Evolutionary conservation across 1,140 invertebrate genomes (phyloP).

Genomic region (Drosophila biarmipes): DNA sequence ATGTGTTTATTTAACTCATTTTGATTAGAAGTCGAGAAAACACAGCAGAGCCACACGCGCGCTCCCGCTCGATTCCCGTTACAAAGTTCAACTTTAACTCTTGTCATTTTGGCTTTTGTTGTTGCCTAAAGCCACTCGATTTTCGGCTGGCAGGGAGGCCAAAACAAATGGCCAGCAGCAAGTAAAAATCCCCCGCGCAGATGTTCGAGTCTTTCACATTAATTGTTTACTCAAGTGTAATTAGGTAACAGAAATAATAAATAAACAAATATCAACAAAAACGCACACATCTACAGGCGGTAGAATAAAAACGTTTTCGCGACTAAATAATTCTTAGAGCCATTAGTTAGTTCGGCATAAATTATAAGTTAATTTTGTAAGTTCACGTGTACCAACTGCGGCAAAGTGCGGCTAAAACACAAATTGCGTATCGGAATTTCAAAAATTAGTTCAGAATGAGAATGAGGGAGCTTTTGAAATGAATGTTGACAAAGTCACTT

Average conservation of each 20-base stretch:
- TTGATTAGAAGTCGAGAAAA: slow-evolving; percentile 76
- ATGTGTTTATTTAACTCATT: slow-evolving; percentile 83
- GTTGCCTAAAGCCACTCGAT: background rate
- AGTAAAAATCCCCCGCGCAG: slow-evolving; percentile 34
- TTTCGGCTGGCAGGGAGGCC: background rate
- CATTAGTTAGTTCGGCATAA: slow-evolving; percentile 21
- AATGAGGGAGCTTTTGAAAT: background rate
- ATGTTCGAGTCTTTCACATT: slow-evolving; percentile 33
- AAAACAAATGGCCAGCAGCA: slow-evolving; percentile 1
- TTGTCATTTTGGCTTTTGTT: slow-evolving; percentile 2
- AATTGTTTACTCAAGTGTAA: slow-evolving; percentile 62
- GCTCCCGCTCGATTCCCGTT: slow-evolving; percentile 25
- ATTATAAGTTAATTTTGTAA: background rate
- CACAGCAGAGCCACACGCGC: slow-evolving; percentile 42
- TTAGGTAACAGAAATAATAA: slow-evolving; percentile 45
- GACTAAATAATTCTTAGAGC: slow-evolving; percentile 42
- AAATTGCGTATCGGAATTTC: slow-evolving; percentile 24
- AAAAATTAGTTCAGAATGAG: slow-evolving; percentile 26
- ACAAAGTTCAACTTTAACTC: slow-evolving; percentile 53
- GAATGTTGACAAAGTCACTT: slow-evolving; percentile 14
- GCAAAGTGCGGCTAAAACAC: slow-evolving; percentile 11
- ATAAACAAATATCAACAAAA: slow-evolving; percentile 21
- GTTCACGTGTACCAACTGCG: slow-evolving; percentile 9
- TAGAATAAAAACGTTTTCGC: slow-evolving; percentile 11
- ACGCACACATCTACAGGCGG: slow-evolving; percentile 3